Base-by-base conservation (phyloP, 2,888 invertebrate species). In the Cerceris rybyensis region DNA sequence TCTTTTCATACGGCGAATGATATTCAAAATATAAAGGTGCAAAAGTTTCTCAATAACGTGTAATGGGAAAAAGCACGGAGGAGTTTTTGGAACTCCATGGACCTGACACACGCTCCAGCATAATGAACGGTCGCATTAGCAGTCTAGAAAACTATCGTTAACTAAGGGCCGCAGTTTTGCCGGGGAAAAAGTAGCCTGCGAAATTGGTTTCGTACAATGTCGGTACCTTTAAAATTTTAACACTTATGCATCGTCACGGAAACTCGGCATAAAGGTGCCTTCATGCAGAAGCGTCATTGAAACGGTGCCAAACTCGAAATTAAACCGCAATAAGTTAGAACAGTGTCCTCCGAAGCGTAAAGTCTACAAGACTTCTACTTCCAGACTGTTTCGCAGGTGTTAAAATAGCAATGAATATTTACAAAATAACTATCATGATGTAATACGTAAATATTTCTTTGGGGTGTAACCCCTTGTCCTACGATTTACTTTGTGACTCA, bases 261-360 rank as follows among this genome's bases (percentile, higher is more conserved):
- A 72, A 72, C 76, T 65, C 66, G 72, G 39, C 69, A 59, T 63
- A 71, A 72, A 72, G 63, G 58, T 63, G 58, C 52, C 39, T 28
- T 65, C 55, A 52, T 58, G 67, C 63, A 54, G 66, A 52, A 58
- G 50, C 58, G 75, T 66, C 65, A 79, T 76, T 79, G 79, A 79
- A 79, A 73, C 68, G 54, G 72, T 79, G 79, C 79, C 79, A 79
- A 75, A 76, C 73, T 55, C 54, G 66, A 79, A 79, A 79, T 76
- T 72, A 79, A 79, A 79, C 55, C 43, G 59, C 63, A 52, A 43
- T 50, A 50, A 50, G 50, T 11, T 11, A 46, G 11, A 46, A 46
- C 46, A 11, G 1, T 11, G 8, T 8, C 11, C 46, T 46, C 46
- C 46, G 2, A 11, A 28, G 28, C 28, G 28, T 28, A 28, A 28